phyloP scores from a whole-genome alignment of 2,113 vertebrate species.

The Mystacornis crossleyi region DNA sequence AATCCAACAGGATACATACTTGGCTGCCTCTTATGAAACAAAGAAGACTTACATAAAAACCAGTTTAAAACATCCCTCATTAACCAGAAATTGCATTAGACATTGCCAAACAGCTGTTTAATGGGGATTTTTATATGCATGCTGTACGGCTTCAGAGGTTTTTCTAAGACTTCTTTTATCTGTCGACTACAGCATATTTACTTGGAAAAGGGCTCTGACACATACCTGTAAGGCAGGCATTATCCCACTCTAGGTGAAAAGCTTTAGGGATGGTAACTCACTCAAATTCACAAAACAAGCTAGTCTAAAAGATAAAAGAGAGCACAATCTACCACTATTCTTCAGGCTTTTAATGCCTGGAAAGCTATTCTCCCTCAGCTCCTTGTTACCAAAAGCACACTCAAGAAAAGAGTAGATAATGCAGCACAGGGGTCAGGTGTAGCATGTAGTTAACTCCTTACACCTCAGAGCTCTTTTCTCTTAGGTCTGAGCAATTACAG shows the following conservation, averaged over 20 bases:
- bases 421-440: neutral
- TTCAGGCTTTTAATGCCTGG: neutral
- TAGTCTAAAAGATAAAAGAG: neutral
- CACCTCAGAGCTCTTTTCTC: neutral
- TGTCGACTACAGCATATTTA: neutral
- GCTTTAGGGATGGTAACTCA: neutral
- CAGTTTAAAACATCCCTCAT: neutral
- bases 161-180: conserved; percentile 53
- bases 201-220: neutral
- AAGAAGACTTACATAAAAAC: neutral
- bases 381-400: neutral
- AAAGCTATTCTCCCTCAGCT: neutral
- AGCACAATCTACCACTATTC: neutral
- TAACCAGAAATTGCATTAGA: conserved; percentile 16
- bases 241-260: neutral
- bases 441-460: neutral
- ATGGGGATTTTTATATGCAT: neutral
- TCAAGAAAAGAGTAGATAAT: neutral
- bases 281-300: neutral
- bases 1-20: neutral
- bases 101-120: conserved; percentile 55
- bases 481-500: neutral
- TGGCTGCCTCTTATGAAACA: neutral
- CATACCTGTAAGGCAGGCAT: conserved; percentile 9
- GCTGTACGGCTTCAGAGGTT: conserved; percentile 17